These are phyloP conservation scores for Pectinophora gossypiella DNA, from an alignment of 1,140 invertebrate species.

Conservation along the genomic window DNA sequence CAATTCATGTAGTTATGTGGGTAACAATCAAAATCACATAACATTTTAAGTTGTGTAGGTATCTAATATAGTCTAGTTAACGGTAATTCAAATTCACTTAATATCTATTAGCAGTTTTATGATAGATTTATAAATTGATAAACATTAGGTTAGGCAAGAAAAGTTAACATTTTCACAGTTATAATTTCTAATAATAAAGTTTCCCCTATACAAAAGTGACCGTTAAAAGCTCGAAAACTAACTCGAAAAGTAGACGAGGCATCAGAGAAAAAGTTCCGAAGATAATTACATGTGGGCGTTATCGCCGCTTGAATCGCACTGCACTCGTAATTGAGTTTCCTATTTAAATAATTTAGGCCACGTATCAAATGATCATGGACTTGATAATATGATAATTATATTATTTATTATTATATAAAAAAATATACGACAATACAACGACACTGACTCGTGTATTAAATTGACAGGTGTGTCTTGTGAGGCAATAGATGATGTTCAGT, in stretches of 20 bases:
- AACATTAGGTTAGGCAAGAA: not conserved
- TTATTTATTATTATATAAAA: not conserved
- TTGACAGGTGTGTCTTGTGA: constrained; percentile 7
- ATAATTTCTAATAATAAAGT: constrained; percentile 27
- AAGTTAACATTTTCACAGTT: constrained; percentile 27
- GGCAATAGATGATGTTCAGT: constrained; percentile 10
- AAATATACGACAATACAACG: not conserved
- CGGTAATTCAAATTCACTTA: too few relatives aligned
- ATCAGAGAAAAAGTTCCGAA: constrained; percentile 25
- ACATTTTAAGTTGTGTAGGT: too few relatives aligned
- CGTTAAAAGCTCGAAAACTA: constrained; percentile 37
- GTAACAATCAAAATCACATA: too few relatives aligned
- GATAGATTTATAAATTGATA: too few relatives aligned
- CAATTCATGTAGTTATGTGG: too few relatives aligned
- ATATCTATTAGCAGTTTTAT: too few relatives aligned
- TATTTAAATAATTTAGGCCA: constrained; percentile 45
- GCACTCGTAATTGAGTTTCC: constrained; percentile 40
- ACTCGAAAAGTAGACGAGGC: constrained; percentile 13
- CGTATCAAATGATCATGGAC: constrained; percentile 18
- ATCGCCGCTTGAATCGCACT: constrained; percentile 33
- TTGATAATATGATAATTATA: constrained; percentile 15
- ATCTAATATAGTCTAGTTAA: too few relatives aligned
- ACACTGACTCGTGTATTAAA: not conserved
- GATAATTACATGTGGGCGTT: constrained; percentile 49
- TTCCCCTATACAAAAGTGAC: constrained; percentile 23